Evolutionary conservation across 2,888 invertebrate genomes (phyloP).

Genomic region (Cordylochernes scorpioides): DNA sequence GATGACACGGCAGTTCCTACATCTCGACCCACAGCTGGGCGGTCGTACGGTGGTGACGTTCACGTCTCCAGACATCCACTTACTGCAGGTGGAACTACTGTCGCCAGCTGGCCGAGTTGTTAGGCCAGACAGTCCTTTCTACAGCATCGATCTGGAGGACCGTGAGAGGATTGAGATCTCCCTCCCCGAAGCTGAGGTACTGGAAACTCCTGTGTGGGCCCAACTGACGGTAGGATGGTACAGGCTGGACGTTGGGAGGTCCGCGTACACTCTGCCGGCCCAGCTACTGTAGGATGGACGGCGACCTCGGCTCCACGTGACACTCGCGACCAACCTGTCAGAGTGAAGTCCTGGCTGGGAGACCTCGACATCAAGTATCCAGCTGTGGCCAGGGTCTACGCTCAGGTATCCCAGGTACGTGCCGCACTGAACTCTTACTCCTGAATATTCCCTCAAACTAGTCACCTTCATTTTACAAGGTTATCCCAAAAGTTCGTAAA

Average conservation of each 20-base stretch:
- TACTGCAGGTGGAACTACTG: constrained; percentile 7
- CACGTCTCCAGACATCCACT: constrained; percentile 4
- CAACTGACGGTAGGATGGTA: too few relatives aligned
- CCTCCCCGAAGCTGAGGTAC: constrained; percentile 13
- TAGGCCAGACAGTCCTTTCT: constrained; percentile 5
- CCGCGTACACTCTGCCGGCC: constrained; percentile 30
- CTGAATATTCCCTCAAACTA: too few relatives aligned
- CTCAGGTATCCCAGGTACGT: too few relatives aligned
- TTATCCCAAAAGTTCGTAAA: too few relatives aligned
- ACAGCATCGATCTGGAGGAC: constrained; percentile 8
- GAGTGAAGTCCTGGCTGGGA: constrained; percentile 25
- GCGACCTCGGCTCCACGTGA: constrained; percentile 30
- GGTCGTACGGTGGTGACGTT: constrained; percentile 15
- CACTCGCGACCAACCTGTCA: constrained; percentile 23
- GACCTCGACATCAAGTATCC: constrained; percentile 15
- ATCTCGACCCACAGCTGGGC: constrained; percentile 14
- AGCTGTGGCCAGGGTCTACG: constrained; percentile 14
- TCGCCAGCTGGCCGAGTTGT: constrained; percentile 11
- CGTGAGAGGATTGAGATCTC: constrained; percentile 11
- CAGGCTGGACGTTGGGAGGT: constrained; percentile 33
- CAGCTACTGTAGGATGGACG: constrained; percentile 33
- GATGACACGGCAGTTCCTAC: constrained; percentile 4
- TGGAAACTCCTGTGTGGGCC: too few relatives aligned
- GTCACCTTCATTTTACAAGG: too few relatives aligned
- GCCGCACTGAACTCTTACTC: too few relatives aligned